A percentile compares a stretch with the other conserved stretches of the same genome.
These are phyloP conservation scores for Protobothrops flavoviridis DNA, from an alignment of 2,113 vertebrate genomes.

Conservation along the genomic window DNA sequence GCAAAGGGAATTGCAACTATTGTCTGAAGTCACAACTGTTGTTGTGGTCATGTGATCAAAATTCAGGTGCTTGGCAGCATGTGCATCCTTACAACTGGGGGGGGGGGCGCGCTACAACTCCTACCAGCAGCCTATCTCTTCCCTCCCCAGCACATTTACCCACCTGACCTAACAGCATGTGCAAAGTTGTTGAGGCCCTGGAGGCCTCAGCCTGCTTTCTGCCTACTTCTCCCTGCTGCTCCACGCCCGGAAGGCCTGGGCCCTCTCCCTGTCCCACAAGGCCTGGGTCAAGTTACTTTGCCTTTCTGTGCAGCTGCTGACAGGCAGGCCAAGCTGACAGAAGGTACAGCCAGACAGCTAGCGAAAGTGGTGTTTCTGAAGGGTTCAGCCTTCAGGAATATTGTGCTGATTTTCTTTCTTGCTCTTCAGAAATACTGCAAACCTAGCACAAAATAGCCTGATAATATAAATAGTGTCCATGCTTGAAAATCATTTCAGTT, in stretches of 20 bases:
- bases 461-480: conserved; percentile 20
- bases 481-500: conserved; percentile 42
- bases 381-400: neutral
- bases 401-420: neutral
- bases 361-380: neutral
- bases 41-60: neutral
- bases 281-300: neutral
- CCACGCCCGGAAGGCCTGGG: neutral
- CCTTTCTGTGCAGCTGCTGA: neutral
- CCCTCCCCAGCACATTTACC: neutral
- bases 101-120: neutral
- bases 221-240: neutral
- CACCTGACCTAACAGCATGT: neutral
- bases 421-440: neutral
- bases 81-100: neutral
- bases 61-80: neutral
- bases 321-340: neutral
- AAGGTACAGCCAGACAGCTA: neutral
- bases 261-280: neutral
- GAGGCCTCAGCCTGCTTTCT: neutral
- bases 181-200: neutral
- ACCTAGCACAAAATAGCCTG: neutral
- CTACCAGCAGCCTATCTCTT: neutral
- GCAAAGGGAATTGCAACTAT: neutral
- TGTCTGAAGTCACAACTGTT: neutral